Evolutionary conservation across 2,888 invertebrate species (phyloP).

Genomic region (Parnassius orleans): DNA sequence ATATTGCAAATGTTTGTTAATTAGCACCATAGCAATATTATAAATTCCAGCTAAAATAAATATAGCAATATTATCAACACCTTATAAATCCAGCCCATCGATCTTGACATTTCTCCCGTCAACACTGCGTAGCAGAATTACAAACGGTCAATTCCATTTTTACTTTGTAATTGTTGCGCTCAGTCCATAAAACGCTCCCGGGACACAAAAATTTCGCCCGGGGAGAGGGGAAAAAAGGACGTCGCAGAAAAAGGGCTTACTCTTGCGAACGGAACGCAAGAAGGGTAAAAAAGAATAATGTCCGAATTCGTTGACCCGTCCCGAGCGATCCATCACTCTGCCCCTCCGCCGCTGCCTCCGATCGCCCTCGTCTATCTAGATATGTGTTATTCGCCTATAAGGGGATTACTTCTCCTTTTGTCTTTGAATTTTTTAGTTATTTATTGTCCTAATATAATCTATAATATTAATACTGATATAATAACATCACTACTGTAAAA

Average conservation of each 20-base stretch:
- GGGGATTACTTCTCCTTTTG: conserved; percentile 61
- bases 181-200: conserved; percentile 74
- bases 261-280: conserved; percentile 76
- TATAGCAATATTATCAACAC: conserved; percentile 29
- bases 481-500: too few species aligned
- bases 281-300: conserved; percentile 83
- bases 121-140: conserved; percentile 67
- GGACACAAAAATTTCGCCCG: conserved; percentile 65
- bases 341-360: conserved; percentile 67
- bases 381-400: conserved; percentile 64
- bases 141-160: conserved; percentile 74
- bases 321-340: conserved; percentile 80
- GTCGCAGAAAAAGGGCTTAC: conserved; percentile 79
- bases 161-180: conserved; percentile 77
- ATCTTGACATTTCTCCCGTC: conserved; percentile 43
- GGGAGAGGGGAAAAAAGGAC: conserved; percentile 66
- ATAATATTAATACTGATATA: too few species aligned
- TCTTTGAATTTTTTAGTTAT: conserved; percentile 34
- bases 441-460: too few species aligned
- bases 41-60: background rate
- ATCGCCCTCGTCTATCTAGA: conserved; percentile 66
- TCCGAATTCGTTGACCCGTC: conserved; percentile 82
- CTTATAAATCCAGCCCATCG: conserved; percentile 34
- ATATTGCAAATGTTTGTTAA: too few species aligned
- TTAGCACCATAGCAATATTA: too few species aligned